Percentiles rank a stretch among this genome's conserved stretches.
phyloP scores from a whole-genome alignment of 2,113 vertebrate genomes.

The Myocastor coypus region DNA sequence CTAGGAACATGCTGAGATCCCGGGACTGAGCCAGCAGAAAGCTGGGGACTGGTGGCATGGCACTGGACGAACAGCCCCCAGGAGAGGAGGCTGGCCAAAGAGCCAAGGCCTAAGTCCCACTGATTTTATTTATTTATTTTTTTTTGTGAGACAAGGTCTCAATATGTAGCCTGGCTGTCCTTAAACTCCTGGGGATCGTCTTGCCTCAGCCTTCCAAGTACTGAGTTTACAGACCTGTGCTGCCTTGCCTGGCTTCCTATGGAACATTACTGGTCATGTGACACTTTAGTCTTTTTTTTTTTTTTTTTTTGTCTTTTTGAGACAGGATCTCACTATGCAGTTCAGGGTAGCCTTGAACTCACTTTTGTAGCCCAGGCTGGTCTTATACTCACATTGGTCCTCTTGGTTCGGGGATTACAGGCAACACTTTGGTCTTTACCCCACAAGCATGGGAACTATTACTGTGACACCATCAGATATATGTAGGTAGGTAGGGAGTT shows the following conservation, averaged over 20 bases:
- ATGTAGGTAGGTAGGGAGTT: too few species aligned
- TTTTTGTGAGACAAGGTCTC: not conserved
- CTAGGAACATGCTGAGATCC: not conserved
- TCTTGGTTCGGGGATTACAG: too few species aligned
- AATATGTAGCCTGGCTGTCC: not conserved
- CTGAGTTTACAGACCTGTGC: not conserved
- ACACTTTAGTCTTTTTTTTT: not conserved
- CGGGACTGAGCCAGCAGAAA: not conserved
- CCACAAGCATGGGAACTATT: not conserved
- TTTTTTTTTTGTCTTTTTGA: not conserved
- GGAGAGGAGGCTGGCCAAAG: not conserved
- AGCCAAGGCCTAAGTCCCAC: not conserved
- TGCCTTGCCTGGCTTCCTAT: not conserved
- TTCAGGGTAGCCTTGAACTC: too few species aligned
- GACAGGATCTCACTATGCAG: too few species aligned
- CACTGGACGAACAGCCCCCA: not conserved
- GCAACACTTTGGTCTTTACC: constrained; percentile 26
- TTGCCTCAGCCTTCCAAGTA: not conserved
- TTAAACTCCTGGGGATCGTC: not conserved
- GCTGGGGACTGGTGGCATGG: not conserved
- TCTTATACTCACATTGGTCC: too few species aligned
- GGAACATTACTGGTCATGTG: not conserved
- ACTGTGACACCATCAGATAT: not conserved
- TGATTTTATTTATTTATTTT: not conserved
- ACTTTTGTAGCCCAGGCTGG: too few species aligned